These are phyloP conservation scores for Nannobrachium achirus DNA, from an alignment of 2,113 vertebrate species.

Conservation along the genomic window DNA sequence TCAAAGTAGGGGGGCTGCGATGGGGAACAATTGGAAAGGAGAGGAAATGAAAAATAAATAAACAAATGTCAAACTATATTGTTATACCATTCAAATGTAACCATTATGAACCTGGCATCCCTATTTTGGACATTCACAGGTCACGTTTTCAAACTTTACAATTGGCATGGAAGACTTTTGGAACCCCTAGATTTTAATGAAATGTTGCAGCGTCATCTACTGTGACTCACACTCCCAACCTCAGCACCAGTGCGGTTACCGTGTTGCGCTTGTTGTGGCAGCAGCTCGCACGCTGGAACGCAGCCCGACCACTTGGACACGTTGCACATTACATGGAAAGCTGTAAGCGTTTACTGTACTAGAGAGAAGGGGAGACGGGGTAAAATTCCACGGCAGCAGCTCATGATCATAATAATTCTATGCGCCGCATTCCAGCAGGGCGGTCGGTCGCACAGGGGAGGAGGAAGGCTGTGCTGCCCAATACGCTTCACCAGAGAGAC, in stretches of 20 bases:
- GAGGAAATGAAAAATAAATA: too few relatives aligned
- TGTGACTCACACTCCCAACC: conserved; percentile 15
- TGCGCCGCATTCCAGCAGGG: conserved; percentile 64
- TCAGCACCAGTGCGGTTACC: conserved; percentile 39
- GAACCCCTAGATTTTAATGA: conserved; percentile 9
- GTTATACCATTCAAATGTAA: too few relatives aligned
- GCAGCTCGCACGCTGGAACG: conserved; percentile 57
- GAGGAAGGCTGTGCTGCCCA: conserved; percentile 9
- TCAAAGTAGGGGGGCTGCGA: too few relatives aligned
- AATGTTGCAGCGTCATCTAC: conserved; percentile 15
- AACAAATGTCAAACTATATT: too few relatives aligned
- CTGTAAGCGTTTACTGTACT: conserved; percentile 42
- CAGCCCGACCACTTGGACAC: conserved; percentile 73
- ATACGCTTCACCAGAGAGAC: conserved; percentile 59
- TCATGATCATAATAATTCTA: conserved; percentile 65
- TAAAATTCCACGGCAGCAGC: conserved; percentile 67
- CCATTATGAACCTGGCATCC: too few relatives aligned
- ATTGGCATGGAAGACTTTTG: too few relatives aligned
- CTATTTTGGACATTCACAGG: too few relatives aligned
- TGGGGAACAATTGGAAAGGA: too few relatives aligned
- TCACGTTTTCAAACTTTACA: too few relatives aligned
- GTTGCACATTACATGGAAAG: conserved; percentile 63
- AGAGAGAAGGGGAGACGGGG: conserved; percentile 60
- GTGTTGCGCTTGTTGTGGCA: conserved; percentile 16
- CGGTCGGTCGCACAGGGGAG: conserved; percentile 11